Evolutionary conservation across 1,140 invertebrate genomes (phyloP).

Genomic region (Pogonomyrmex californicus): DNA sequence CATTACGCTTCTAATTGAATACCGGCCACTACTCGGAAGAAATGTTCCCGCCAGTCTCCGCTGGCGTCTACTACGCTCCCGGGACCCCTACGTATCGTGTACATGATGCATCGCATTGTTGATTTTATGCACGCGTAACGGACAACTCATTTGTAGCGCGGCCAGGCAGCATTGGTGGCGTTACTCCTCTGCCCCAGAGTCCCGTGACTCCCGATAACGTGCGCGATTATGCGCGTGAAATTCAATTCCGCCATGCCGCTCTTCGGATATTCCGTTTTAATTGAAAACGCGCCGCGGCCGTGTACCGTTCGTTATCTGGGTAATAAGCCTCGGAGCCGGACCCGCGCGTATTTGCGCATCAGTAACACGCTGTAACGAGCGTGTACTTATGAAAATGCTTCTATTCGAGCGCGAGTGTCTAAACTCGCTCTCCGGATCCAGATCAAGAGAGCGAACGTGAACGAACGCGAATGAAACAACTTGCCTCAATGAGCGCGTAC

Average conservation of each 20-base stretch:
- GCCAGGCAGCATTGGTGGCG: not conserved
- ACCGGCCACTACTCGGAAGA: conserved; percentile 52
- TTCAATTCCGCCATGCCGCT: conserved; percentile 26
- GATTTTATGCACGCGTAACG: conserved; percentile 53
- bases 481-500: not conserved
- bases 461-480: not conserved
- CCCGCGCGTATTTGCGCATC: not conserved
- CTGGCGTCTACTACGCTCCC: conserved; percentile 32
- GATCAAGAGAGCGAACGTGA: not conserved
- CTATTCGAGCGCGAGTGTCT: not conserved
- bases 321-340: conserved; percentile 14
- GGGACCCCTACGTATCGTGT: conserved; percentile 14
- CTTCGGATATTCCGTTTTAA: conserved; percentile 37
- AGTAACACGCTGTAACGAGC: not conserved
- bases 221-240: conserved; percentile 51
- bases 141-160: conserved; percentile 43
- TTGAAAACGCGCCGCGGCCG: conserved; percentile 27
- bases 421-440: not conserved
- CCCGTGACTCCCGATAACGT: conserved; percentile 23
- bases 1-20: conserved; percentile 71
- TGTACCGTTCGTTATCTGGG: not conserved
- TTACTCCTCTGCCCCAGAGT: not conserved
- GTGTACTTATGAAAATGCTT: conserved; percentile 27
- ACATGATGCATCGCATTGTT: conserved; percentile 44
- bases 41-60: conserved; percentile 29